phyloP scores from a whole-genome alignment of 2,797 vertebrate species.

The Eulemur mongoz region DNA sequence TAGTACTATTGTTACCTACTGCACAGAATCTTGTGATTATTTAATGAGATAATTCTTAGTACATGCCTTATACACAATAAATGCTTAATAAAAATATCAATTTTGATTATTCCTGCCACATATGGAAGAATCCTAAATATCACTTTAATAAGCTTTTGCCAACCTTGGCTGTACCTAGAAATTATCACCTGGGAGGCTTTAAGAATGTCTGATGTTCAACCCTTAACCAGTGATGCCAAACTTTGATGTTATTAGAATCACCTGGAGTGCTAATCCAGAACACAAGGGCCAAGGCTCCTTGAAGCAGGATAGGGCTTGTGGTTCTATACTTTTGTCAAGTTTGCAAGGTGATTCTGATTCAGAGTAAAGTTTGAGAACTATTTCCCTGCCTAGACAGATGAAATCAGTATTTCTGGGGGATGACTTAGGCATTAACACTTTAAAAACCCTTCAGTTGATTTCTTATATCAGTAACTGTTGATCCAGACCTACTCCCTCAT shows the following conservation, averaged over 20 bases:
- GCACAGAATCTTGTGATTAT: background rate
- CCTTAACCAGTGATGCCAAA: background rate
- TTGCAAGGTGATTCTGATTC: background rate
- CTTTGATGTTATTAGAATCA: background rate
- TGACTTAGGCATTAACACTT: background rate
- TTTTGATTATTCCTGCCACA: slow-evolving; percentile 8
- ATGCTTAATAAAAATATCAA: background rate
- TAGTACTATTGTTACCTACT: background rate
- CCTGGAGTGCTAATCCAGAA: background rate
- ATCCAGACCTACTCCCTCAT: background rate
- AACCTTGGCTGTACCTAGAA: background rate
- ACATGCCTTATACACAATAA: background rate
- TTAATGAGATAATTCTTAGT: background rate
- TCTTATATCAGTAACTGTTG: background rate
- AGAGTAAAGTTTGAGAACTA: background rate
- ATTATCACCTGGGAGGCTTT: background rate
- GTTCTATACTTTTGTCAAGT: background rate
- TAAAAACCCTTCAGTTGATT: background rate
- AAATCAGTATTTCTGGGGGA: background rate
- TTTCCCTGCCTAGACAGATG: background rate
- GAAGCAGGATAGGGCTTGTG: background rate
- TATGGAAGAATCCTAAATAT: background rate
- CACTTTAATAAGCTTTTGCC: background rate
- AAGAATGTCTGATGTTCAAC: background rate
- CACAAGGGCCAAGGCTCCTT: background rate